Percentiles rank a stretch among this genome's conserved stretches.
These are phyloP conservation scores for Eulemur coronatus DNA, from an alignment of 2,797 vertebrate genomes.

Conservation along the genomic window DNA sequence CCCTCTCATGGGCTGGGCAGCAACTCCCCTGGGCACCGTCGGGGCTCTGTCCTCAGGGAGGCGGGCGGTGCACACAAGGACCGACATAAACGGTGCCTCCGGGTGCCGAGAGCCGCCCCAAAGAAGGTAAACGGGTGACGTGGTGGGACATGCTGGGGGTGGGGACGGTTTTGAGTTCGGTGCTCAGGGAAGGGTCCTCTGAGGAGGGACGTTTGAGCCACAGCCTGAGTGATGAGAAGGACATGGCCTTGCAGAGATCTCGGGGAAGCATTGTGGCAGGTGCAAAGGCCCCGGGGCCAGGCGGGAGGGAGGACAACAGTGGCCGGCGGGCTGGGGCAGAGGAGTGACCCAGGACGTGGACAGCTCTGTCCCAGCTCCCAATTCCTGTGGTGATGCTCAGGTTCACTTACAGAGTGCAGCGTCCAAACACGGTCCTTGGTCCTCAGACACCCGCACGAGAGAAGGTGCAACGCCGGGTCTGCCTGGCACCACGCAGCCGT, in stretches of 20 bases:
- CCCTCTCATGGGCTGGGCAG: background rate
- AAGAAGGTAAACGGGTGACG: fast-evolving
- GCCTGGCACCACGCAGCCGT: no score
- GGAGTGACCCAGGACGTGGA: background rate
- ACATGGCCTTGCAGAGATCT: fast-evolving
- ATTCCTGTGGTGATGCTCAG: background rate
- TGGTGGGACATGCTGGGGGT: background rate
- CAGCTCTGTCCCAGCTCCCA: no score
- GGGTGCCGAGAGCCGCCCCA: background rate
- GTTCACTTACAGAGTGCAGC: no score
- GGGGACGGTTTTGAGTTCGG: background rate
- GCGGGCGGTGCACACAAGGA: background rate
- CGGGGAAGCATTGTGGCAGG: fast-evolving
- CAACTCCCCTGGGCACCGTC: no score
- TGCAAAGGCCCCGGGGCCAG: background rate
- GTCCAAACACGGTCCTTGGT: no score
- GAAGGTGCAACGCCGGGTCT: background rate
- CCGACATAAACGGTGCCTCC: fast-evolving
- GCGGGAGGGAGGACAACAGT: fast-evolving
- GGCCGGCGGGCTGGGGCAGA: background rate
- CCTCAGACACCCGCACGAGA: background rate
- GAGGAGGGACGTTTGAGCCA: background rate
- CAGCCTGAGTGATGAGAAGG: background rate
- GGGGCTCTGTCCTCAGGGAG: background rate
- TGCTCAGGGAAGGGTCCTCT: background rate